These are phyloP conservation scores for Megalops cyprinoides DNA, from an alignment of 2,797 vertebrate genomes.

Conservation along the genomic window DNA sequence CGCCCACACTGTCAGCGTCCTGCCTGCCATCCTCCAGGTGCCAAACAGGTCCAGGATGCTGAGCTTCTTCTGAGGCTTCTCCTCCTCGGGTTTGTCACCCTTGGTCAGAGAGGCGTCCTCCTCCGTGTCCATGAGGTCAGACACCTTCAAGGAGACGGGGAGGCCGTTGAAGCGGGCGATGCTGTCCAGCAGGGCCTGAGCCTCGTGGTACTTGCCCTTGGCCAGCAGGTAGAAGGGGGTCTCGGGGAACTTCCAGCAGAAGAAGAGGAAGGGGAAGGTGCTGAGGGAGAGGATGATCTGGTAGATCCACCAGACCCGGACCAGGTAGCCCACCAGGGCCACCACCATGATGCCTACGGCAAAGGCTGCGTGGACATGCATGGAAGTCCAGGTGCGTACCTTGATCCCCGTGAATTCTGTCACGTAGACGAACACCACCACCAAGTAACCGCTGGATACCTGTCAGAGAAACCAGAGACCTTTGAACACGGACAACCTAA, in stretches of 20 bases:
- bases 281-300: slow-evolving; percentile 85
- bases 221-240: slow-evolving; percentile 92
- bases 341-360: slow-evolving; percentile 88
- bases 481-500: too few relatives aligned
- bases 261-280: slow-evolving; percentile 86
- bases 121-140: slow-evolving; percentile 72
- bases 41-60: slow-evolving; percentile 84
- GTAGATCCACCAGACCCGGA: slow-evolving; percentile 90
- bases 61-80: slow-evolving; percentile 68
- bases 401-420: slow-evolving; percentile 90
- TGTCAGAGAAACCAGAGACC: slow-evolving; percentile 51
- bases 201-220: slow-evolving; percentile 77
- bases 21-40: slow-evolving; percentile 79
- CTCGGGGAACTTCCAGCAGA: slow-evolving; percentile 93
- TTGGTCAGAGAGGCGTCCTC: slow-evolving; percentile 35
- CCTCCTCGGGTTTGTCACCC: slow-evolving; percentile 42
- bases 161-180: slow-evolving; percentile 84
- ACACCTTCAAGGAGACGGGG: slow-evolving; percentile 71
- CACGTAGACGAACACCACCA: slow-evolving; percentile 93
- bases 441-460: slow-evolving; percentile 90
- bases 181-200: slow-evolving; percentile 78
- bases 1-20: slow-evolving; percentile 88
- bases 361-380: slow-evolving; percentile 92
- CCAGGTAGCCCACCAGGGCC: slow-evolving; percentile 85
- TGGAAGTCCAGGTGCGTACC: slow-evolving; percentile 90